Evolutionary conservation across 2,888 invertebrate genomes (phyloP), one percentile per base, ranked within the genome.

Genomic region (Amblyteles armatorius): DNA sequence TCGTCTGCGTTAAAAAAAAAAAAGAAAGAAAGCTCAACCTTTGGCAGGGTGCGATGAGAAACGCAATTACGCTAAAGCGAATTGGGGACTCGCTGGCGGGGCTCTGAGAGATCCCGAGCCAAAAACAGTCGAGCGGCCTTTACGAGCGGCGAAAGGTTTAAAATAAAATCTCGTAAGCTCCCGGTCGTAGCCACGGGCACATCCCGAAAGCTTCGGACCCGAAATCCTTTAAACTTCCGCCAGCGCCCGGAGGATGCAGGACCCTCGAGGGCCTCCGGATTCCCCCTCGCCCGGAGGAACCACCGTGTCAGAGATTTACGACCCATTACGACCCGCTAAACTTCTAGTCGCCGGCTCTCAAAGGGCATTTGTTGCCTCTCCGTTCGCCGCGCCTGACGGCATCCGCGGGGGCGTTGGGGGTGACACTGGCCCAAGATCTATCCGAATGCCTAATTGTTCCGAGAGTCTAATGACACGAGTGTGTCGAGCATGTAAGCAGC

Each of bases 301-400:
- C 67, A 77, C 72, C 77, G 84, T 40, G 52, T 71, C n/a, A 26
- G 74, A 83, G 78, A 85, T 86, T 86, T 86, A 86, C 81, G 85
- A 79, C 82, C 84, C 71, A 84, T 82, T 84, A 84, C 69, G 55
- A 82, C 69, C 48, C 73, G 60, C 82, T 82, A 71, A 84, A 84
- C 69, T 79, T 82, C 50, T 48, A 84, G 82, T 74, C 82, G 74
- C 74, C 55, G 55, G 50, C 63, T 82, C 57, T 67, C 52, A 82
- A 57, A 79, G 79, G n/a, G 40, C 82, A 50, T 82, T 79, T 71
- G 50, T 73, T 63, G 63, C 60, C 68, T 78, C 73, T 69, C 48
- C 82, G 55, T 67, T 71, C 76, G 69, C 52, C 72, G 33, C 33
- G 26, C 29, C 60, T 63, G 29, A 5, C 16, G 26, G 29, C 29